Conservation (phyloP, 2,113 vertebrate genomes). For the Xenus cinereus region DNA sequence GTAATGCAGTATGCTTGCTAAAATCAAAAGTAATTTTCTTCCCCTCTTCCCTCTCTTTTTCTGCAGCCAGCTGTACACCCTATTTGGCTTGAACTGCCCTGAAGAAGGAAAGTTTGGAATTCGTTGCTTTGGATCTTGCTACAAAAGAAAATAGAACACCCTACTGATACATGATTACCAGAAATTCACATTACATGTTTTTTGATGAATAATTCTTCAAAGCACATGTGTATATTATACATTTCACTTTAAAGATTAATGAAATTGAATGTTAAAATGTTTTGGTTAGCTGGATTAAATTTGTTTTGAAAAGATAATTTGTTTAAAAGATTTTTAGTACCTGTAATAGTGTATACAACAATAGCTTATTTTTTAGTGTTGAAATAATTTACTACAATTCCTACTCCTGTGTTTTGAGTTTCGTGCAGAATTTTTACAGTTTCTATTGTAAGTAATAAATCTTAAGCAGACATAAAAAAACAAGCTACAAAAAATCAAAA, state of each 20-base stretch:
- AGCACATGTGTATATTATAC: slow-evolving; percentile 7
- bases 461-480: neutral
- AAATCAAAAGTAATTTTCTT: neutral
- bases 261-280: slow-evolving; percentile 24
- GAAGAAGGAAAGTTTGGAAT: slow-evolving; percentile 53
- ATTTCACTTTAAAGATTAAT: slow-evolving; percentile 54
- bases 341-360: slow-evolving; percentile 34
- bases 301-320: slow-evolving; percentile 52
- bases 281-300: slow-evolving; percentile 63
- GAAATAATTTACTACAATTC: neutral
- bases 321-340: slow-evolving; percentile 57
- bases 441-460: slow-evolving; percentile 18
- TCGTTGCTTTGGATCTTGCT: slow-evolving; percentile 58
- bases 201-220: slow-evolving; percentile 48
- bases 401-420: slow-evolving; percentile 25
- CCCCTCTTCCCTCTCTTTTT: neutral
- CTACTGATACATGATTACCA: slow-evolving; percentile 27
- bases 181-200: slow-evolving; percentile 23
- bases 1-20: neutral
- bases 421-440: neutral
- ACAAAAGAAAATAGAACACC: neutral
- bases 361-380: slow-evolving; percentile 10
- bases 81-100: slow-evolving; percentile 37
- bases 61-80: neutral
- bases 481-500: neutral